Evolutionary conservation across 1,140 invertebrate species (phyloP).

Genomic region (Globodera rostochiensis): DNA sequence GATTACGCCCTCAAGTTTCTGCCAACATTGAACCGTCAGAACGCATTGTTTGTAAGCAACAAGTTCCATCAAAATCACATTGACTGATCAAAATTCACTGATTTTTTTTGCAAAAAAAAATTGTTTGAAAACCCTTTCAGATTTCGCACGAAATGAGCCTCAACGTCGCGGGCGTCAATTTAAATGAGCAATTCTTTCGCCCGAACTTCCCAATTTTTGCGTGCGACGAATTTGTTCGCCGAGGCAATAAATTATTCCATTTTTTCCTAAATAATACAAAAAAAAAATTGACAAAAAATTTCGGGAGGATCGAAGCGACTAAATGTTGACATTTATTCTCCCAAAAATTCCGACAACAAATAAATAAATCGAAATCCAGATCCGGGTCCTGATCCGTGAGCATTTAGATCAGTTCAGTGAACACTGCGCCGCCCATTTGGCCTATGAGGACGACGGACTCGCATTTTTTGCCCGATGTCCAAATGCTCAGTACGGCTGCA

Average conservation of each 20-base stretch:
- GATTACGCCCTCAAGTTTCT: slow-evolving; percentile 6
- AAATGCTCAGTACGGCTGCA: slow-evolving; percentile 13
- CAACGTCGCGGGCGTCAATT: neutral
- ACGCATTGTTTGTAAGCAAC: slow-evolving; percentile 8
- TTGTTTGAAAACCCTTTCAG: neutral
- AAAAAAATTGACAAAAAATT: too few relatives aligned
- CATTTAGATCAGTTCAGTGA: slow-evolving; percentile 3
- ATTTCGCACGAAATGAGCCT: neutral
- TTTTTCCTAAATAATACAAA: too few relatives aligned
- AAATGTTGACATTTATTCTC: too few relatives aligned
- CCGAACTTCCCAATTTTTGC: slow-evolving; percentile 23
- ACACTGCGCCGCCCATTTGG: slow-evolving; percentile 8
- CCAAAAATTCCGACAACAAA: neutral
- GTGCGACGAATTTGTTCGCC: slow-evolving; percentile 7
- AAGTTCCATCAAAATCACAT: neutral
- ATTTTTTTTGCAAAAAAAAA: too few relatives aligned
- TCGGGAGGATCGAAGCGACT: too few relatives aligned
- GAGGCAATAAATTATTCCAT: neutral
- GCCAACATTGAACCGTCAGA: slow-evolving; percentile 11
- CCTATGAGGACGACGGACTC: slow-evolving; percentile 1
- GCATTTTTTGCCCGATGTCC: slow-evolving; percentile 24
- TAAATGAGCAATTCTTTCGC: slow-evolving; percentile 7
- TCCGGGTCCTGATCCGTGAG: too few relatives aligned
- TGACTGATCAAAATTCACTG: too few relatives aligned
- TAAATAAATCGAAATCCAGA: neutral